Conservation (phyloP, 2,797 vertebrate species). For the Notolepis coatsorum region DNA sequence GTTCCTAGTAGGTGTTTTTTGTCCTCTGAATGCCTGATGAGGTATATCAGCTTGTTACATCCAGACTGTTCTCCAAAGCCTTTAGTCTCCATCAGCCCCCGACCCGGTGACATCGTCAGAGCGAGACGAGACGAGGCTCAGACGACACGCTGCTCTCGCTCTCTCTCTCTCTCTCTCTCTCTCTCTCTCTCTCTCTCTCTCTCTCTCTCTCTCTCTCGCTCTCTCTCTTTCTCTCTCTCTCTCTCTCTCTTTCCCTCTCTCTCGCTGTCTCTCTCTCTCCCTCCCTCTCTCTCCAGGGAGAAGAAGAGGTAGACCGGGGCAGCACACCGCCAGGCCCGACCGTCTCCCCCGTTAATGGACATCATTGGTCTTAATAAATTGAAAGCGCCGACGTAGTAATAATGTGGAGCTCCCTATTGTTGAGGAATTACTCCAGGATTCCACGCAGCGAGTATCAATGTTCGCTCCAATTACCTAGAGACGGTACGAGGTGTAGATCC, state of each 20-base stretch:
- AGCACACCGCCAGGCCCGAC: conserved; percentile 27
- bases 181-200: too few species aligned
- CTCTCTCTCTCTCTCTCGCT: too few species aligned
- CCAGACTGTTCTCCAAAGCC: conserved; percentile 31
- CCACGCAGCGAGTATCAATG: conserved; percentile 47
- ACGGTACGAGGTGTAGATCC: conserved; percentile 56
- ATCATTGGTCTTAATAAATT: conserved; percentile 64
- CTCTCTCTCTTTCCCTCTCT: too few species aligned
- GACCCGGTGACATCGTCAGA: conserved; percentile 27
- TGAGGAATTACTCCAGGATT: conserved; percentile 52
- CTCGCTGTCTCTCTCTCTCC: too few species aligned
- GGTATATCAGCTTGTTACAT: conserved; percentile 23
- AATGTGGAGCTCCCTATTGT: conserved; percentile 47
- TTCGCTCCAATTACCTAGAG: conserved; percentile 64
- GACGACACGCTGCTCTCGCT: conserved; percentile 26
- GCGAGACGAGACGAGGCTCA: conserved; percentile 31
- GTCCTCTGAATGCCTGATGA: conserved; percentile 13
- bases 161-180: too few species aligned
- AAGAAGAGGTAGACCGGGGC: conserved; percentile 23
- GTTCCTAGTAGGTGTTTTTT: conserved; percentile 9
- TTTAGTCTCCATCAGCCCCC: conserved; percentile 4
- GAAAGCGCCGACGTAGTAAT: conserved; percentile 57
- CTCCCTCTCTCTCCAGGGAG: conserved; percentile 52
- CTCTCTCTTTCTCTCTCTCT: too few species aligned
- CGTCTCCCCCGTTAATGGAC: conserved; percentile 61